phyloP scores from a whole-genome alignment of 2,113 vertebrate species.

The Cyanoderma ruficeps region DNA sequence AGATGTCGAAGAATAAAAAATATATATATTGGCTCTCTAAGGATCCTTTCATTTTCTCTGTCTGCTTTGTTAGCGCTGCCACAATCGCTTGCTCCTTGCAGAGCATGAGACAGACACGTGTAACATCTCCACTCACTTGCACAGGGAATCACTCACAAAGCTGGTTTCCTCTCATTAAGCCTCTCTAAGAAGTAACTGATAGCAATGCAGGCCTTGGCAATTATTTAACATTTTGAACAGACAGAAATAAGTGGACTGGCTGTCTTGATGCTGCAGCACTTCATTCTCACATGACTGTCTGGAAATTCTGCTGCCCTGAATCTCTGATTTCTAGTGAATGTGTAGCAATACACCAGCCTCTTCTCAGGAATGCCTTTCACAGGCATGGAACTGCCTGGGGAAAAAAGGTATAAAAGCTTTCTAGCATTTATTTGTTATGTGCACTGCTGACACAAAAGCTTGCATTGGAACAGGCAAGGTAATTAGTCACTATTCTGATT shows the following conservation, averaged over 20 bases:
- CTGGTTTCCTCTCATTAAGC: not conserved
- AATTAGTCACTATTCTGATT: not conserved
- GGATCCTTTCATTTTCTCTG: not conserved
- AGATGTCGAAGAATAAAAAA: not conserved
- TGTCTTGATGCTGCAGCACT: not conserved
- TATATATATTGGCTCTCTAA: not conserved
- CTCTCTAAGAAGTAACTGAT: not conserved
- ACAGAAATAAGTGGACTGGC: not conserved
- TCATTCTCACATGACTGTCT: constrained; percentile 9
- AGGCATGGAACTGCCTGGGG: not conserved
- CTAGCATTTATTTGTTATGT: not conserved
- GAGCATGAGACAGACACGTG: not conserved
- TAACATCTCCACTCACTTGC: not conserved
- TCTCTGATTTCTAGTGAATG: constrained; percentile 8
- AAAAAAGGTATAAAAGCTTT: not conserved
- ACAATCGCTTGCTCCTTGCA: not conserved
- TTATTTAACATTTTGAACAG: constrained; percentile 31
- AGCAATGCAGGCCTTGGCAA: not conserved
- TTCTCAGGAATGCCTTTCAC: not conserved
- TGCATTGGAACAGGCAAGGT: not conserved
- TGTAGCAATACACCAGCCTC: not conserved
- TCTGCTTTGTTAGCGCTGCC: not conserved
- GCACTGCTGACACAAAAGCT: not conserved
- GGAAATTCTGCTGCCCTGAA: constrained; percentile 29
- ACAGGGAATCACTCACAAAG: not conserved